Conservation (phyloP, 2,113 vertebrate genomes). For the Strix aluco region DNA sequence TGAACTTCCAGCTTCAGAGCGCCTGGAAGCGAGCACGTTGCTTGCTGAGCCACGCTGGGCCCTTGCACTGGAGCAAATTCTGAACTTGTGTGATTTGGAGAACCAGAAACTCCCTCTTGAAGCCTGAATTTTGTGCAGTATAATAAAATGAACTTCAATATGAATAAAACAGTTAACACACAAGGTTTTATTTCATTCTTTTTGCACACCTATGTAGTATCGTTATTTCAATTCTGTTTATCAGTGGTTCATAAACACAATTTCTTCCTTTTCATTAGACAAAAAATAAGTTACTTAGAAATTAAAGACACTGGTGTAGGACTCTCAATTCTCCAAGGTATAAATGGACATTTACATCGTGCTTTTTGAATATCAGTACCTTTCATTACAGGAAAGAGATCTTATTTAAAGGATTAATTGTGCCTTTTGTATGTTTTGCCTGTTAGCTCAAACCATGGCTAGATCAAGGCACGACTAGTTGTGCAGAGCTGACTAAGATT, state of each 20-base stretch:
- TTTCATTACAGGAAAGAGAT: neutral
- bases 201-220: neutral
- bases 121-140: neutral
- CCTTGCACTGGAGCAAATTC: neutral
- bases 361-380: neutral
- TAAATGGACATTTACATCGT: neutral
- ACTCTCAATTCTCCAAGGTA: neutral
- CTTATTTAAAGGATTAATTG: neutral
- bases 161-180: neutral
- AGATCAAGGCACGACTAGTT: neutral
- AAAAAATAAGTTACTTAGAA: neutral
- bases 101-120: neutral
- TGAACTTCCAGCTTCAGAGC: neutral
- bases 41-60: rapidly evolving
- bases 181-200: neutral
- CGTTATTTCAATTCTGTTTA: neutral
- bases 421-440: neutral
- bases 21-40: rapidly evolving
- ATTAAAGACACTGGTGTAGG: neutral
- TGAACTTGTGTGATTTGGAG: neutral
- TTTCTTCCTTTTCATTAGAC: neutral
- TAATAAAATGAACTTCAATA: neutral
- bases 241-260: neutral
- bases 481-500: neutral
- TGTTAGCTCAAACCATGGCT: neutral